Conservation (phyloP, 2,113 vertebrate species). For the Heteronetta atricapilla region DNA sequence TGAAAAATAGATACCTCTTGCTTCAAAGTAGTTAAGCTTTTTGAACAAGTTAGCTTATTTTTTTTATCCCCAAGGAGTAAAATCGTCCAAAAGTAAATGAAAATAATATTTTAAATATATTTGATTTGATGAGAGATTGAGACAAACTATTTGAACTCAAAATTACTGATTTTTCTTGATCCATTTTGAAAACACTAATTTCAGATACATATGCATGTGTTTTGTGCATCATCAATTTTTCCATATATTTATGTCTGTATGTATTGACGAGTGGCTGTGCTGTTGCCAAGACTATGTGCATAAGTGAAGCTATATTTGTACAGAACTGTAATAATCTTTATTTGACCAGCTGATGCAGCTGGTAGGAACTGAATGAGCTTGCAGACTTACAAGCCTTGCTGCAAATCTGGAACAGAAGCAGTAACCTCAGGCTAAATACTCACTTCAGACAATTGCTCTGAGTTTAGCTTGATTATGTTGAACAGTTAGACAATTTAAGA, state of each 20-base stretch:
- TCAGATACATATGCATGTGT: neutral
- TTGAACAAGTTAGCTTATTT: neutral
- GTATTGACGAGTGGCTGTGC: neutral
- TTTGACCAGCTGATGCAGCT: constrained; percentile 35
- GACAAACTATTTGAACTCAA: neutral
- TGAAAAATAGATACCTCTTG: neutral
- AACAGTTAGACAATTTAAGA: neutral
- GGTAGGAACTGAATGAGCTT: constrained; percentile 8
- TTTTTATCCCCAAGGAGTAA: neutral
- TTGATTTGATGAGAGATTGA: neutral
- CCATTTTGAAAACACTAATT: neutral
- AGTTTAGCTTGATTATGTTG: constrained; percentile 10
- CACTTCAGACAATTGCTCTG: neutral
- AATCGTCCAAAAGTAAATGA: neutral
- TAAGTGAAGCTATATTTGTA: constrained; percentile 30
- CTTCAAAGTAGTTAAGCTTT: constrained; percentile 1
- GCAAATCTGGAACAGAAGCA: constrained; percentile 3
- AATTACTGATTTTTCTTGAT: neutral
- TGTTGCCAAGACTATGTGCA: constrained; percentile 2
- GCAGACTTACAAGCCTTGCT: neutral
- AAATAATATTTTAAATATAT: neutral
- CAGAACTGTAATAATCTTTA: constrained; percentile 42
- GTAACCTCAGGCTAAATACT: constrained; percentile 28
- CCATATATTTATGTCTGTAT: neutral
- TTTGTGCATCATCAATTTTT: constrained; percentile 18